These are phyloP conservation scores for Timema podura DNA, from an alignment of 2,888 invertebrate species.

Conservation along the genomic window DNA sequence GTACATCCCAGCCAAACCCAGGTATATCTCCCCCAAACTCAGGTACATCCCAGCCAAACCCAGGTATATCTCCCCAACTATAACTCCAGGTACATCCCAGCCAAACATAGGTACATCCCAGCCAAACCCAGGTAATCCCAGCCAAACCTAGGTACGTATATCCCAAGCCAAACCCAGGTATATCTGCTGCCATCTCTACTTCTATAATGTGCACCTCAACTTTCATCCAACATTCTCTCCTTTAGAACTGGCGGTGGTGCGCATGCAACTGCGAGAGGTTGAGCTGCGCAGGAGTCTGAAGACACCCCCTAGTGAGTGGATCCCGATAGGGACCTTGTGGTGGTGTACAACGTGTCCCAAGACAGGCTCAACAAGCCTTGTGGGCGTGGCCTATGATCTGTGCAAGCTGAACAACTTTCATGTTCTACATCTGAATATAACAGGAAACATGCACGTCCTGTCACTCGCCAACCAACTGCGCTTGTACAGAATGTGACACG, in stretches of 20 bases:
- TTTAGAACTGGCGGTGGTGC: constrained; percentile 28
- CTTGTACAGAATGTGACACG: constrained; percentile 86
- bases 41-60: no score
- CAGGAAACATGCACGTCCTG: constrained; percentile 93
- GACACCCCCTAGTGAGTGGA: not conserved
- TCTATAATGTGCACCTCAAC: not conserved
- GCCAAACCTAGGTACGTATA: no score
- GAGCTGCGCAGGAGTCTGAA: constrained; percentile 19
- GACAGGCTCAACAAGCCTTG: constrained; percentile 95
- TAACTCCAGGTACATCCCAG: not conserved
- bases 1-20: no score
- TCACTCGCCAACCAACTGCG: constrained; percentile 84
- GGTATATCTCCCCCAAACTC: no score
- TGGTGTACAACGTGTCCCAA: constrained; percentile 96
- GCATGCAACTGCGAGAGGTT: constrained; percentile 27
- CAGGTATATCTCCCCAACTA: not conserved
- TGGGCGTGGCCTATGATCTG: constrained; percentile 75
- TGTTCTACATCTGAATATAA: constrained; percentile 92
- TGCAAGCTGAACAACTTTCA: constrained; percentile 61
- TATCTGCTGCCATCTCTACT: not conserved
- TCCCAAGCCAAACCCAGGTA: no score
- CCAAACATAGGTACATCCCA: no score
- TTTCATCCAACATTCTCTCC: no score
- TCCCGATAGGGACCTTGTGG: constrained; percentile 58
- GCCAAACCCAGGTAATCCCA: no score